Base-by-base conservation (phyloP, 1,140 invertebrate genomes). In the Apis laboriosa region DNA sequence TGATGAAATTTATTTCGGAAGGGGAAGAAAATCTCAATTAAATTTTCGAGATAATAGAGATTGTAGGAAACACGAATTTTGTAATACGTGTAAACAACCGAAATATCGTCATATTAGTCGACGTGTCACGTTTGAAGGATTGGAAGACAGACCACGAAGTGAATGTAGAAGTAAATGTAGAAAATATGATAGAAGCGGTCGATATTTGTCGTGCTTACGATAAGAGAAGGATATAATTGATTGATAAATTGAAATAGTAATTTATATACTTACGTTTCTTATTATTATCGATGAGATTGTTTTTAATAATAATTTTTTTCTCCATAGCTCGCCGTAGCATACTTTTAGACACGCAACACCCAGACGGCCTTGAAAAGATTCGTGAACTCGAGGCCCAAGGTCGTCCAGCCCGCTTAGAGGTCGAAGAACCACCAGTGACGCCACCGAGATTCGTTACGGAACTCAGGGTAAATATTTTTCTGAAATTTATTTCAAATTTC, bases 301-400 rank as follows among this genome's bases (percentile, higher is more conserved):
- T 51, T 51, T 17, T 63, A 17, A 72, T 3, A 0, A 1, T 8
- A 3, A 53, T 55, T 84, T 81, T 60, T 60, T 90, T 90, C 34
- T 91, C 94, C 94, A 56, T 86, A 97, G 96, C 97, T 92, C 96
- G 97, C 19, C 96, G 96, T 82, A 97, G 96, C 88, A 97, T 99
- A 92, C 96, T 98, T 80, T 92, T 98, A 77, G 98, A 99, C 87
- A 97, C 97, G 49, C 98, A 99, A 92, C 98, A 99, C 95, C 98
- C 98, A 8, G 97, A 98, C 94, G 98, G 98, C 51, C 94, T 98
- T 85, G 97, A 98, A 92, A 98, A 98, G 92, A 99, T 99, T 76
- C 96, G 97, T 87, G 97, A 97, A 92, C 94, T 99, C 21, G 98
- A 99, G 95, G 96, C 97, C 66, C 97, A 97, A 94, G 97, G 96